phyloP scores from a whole-genome alignment of 1,140 invertebrate genomes.

The Solen grandis region DNA sequence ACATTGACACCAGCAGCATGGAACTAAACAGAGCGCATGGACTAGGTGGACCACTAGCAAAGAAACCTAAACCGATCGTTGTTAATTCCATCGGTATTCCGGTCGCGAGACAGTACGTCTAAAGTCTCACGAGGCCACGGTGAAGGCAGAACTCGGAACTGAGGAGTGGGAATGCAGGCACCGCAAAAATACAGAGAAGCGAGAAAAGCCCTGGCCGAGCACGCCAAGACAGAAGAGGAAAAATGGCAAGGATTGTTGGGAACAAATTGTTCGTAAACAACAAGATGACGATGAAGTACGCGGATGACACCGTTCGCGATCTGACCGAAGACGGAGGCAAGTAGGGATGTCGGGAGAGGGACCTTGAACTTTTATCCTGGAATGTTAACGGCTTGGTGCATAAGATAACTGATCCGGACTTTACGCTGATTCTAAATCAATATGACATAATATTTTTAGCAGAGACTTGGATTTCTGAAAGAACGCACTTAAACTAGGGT shows the following conservation, averaged over 20 bases:
- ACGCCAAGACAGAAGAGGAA: not conserved
- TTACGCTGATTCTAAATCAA: no score
- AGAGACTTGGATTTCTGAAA: no score
- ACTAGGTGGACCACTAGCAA: not conserved
- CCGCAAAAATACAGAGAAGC: conserved; percentile 10
- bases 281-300: not conserved
- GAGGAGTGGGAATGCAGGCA: not conserved
- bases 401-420: not conserved
- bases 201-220: not conserved
- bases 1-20: not conserved
- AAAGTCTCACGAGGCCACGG: conserved; percentile 7
- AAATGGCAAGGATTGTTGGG: not conserved
- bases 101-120: conserved; percentile 2
- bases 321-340: no score
- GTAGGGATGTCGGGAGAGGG: conserved; percentile 8
- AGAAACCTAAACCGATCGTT: conserved; percentile 8
- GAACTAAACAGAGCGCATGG: conserved; percentile 8
- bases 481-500: no score
- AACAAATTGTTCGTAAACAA: conserved; percentile 16
- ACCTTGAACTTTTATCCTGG: no score
- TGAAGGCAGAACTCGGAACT: not conserved
- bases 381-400: not conserved
- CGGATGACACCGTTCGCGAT: not conserved
- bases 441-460: no score
- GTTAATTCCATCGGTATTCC: not conserved